phyloP scores from a whole-genome alignment of 2,113 vertebrate species.

The Sorex araneus region DNA sequence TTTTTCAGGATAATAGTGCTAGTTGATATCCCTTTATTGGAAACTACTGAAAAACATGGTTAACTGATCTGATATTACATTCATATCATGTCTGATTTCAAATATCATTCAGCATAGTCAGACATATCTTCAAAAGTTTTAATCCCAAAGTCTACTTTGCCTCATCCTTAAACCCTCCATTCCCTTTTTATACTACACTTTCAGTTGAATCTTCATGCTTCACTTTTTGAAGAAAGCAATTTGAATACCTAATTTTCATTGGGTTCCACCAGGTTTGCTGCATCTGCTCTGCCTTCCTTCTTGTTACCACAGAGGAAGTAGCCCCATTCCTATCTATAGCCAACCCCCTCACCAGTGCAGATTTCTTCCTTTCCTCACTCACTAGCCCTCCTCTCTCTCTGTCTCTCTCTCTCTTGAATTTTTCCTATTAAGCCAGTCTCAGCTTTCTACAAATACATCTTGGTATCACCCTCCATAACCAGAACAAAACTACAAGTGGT shows the following conservation, averaged over 20 bases:
- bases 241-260: not conserved
- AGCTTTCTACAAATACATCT: not conserved
- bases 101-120: conserved; percentile 32
- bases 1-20: conserved; percentile 39
- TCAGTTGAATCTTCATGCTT: conserved; percentile 35
- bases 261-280: not conserved
- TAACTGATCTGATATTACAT: not conserved
- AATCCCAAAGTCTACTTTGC: not conserved
- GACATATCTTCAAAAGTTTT: conserved; percentile 12
- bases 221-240: not conserved
- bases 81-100: conserved; percentile 34
- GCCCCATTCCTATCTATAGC: not conserved
- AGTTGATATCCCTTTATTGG: conserved; percentile 11
- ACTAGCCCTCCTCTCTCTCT: not conserved
- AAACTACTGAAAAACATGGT: conserved; percentile 28
- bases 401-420: not conserved
- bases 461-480: not conserved
- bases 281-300: not conserved
- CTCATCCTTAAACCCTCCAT: not conserved
- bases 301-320: not conserved
- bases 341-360: not conserved
- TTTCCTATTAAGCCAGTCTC: not conserved
- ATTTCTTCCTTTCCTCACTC: conserved; percentile 2
- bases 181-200: not conserved
- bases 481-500: conserved; percentile 1